phyloP scores from a whole-genome alignment of 2,113 vertebrate species.

The Pseudolaguvia tuberculata region DNA sequence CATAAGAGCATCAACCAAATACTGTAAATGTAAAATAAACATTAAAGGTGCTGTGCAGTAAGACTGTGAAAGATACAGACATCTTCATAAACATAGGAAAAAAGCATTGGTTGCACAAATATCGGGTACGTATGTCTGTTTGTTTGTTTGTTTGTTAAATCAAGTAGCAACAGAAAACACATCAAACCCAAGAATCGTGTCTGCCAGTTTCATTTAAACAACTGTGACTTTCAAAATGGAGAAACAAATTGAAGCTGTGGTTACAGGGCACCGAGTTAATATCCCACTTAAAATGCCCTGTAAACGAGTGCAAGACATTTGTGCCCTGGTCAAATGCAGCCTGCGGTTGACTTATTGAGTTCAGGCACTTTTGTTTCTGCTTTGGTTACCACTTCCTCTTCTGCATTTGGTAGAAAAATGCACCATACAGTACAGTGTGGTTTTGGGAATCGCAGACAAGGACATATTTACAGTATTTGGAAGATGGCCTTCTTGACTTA shows the following conservation, averaged over 20 bases:
- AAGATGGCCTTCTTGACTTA: too few relatives aligned
- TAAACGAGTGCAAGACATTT: background rate
- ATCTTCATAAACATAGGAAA: background rate
- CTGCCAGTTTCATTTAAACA: background rate
- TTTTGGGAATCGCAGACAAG: background rate
- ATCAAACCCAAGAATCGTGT: background rate
- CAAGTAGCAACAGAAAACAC: background rate
- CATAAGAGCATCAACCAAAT: too few relatives aligned
- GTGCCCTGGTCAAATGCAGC: background rate
- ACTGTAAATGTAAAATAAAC: too few relatives aligned
- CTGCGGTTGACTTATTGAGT: background rate
- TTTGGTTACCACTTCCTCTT: constrained; percentile 21
- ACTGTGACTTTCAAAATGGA: background rate
- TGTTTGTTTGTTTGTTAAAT: background rate
- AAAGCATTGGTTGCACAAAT: background rate
- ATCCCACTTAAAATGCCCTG: background rate
- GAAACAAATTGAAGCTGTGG: background rate
- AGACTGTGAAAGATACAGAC: background rate
- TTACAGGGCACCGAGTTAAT: background rate
- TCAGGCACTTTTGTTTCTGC: constrained; percentile 13
- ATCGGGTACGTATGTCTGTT: background rate
- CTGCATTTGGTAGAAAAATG: background rate
- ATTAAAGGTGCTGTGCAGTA: background rate
- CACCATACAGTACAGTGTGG: background rate
- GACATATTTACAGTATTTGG: too few relatives aligned